Base-by-base conservation (phyloP, 2,113 vertebrate genomes). In the Irena cyanogastra region DNA sequence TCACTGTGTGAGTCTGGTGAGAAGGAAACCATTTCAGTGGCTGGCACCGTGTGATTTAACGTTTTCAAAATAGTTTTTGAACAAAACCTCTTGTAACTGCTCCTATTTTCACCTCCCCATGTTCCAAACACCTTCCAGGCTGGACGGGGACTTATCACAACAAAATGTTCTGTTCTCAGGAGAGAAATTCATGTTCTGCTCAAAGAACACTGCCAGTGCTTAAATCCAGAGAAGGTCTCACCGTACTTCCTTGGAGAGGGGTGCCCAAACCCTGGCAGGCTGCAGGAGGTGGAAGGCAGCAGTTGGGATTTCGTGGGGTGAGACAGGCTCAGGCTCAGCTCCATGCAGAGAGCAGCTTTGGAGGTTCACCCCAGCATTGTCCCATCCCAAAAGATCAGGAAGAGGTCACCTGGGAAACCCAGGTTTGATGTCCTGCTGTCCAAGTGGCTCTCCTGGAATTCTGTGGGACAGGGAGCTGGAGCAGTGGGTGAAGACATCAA, bases 151-250 rank as follows among this genome's bases (percentile, higher is more conserved):
- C 18, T 79, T 65, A 33, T 84, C 92, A 52, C 91, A 95, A 49
- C 61, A 56, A 82, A 91, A 81, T 41, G 10, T 74, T 89, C 23
- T 86, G 66, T 90, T 94, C 94, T 95, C 33, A 0, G 76, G 79
- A 94, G 89, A 90, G 44, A 78, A 84, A 95, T 83, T 20, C 71
- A 52, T 75, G 26, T 90, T 93, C 81, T 84, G 57, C 84, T 85
- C 74, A 42, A 59, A 83, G 91, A 85, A 52, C 89, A 65, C 65
- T 95, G 89, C 33, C 87, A 87, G 81, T 69, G 81, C 57, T 91
- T 90, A 87, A 91, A 94, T 16, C 28, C 74, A 42, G 28, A 33
- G 87, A n/a, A 61, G 21, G 8, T 57, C 56, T 68, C 70, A 15
- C 61, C 24, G 19, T 66, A 1, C 2, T 26, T 80, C 41, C 83